These are phyloP conservation scores for Sinopyrophorus schimmeli DNA, from an alignment of 2,888 invertebrate species.

Conservation along the genomic window DNA sequence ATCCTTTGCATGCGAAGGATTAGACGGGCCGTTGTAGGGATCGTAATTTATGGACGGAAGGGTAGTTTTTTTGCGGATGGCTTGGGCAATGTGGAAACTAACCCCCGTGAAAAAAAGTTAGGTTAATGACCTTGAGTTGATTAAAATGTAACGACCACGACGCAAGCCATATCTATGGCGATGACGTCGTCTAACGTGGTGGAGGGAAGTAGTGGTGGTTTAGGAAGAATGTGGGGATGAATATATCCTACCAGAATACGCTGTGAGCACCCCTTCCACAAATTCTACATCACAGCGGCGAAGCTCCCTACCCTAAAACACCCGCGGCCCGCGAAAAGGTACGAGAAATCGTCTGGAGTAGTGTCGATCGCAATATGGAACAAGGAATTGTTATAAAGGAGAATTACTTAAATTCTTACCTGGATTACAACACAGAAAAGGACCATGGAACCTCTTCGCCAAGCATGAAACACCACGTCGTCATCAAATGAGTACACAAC, in stretches of 20 bases:
- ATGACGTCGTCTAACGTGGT: constrained; percentile 54
- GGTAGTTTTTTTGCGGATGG: no score
- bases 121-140: constrained; percentile 52
- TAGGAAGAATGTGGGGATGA: constrained; percentile 58
- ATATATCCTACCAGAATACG: constrained; percentile 57
- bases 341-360: constrained; percentile 49
- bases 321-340: constrained; percentile 53
- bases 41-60: no score
- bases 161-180: constrained; percentile 48
- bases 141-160: constrained; percentile 28
- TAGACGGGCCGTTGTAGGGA: no score
- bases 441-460: constrained; percentile 35
- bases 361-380: constrained; percentile 43
- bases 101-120: constrained; percentile 25
- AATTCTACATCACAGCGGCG: constrained; percentile 56
- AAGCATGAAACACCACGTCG: constrained; percentile 46
- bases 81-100: no score
- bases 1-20: no score
- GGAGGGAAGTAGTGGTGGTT: constrained; percentile 56
- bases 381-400: constrained; percentile 19
- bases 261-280: constrained; percentile 57
- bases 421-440: constrained; percentile 27
- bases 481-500: constrained; percentile 49
- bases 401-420: constrained; percentile 28
- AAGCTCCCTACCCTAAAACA: constrained; percentile 57